Conservation (phyloP, 2,797 vertebrate species). For the Cheracebus regulus region DNA sequence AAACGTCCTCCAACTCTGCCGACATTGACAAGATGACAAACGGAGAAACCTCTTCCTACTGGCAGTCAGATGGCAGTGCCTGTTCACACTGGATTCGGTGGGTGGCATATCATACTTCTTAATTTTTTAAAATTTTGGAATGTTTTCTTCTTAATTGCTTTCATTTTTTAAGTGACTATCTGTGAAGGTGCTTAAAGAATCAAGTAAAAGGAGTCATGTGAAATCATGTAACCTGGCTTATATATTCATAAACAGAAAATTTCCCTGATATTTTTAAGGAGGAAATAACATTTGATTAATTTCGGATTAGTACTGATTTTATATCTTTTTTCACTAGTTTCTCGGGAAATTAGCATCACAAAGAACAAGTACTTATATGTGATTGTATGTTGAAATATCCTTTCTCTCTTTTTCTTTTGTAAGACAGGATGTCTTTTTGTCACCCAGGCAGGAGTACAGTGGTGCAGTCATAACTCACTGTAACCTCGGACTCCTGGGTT, state of each 20-base stretch:
- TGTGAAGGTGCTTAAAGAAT: not conserved
- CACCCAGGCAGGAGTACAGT: not conserved
- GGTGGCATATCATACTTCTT: constrained; percentile 46
- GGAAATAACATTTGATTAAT: constrained; percentile 17
- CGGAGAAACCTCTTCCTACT: constrained; percentile 95
- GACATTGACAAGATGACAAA: constrained; percentile 97
- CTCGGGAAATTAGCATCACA: constrained; percentile 15
- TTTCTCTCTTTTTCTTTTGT: not conserved
- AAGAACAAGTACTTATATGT: not conserved
- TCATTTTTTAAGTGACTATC: not conserved
- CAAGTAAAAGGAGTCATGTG: not conserved
- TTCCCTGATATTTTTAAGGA: constrained; percentile 12
- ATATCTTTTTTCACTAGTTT: constrained; percentile 38
- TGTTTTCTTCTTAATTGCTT: not conserved
- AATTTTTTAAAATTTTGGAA: not conserved
- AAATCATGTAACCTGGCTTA: not conserved
- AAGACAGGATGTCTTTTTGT: not conserved
- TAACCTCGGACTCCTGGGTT: not conserved
- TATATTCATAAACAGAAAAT: not conserved
- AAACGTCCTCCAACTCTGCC: constrained; percentile 93
- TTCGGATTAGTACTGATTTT: not conserved
- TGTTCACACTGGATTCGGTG: constrained; percentile 98
- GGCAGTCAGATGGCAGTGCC: constrained; percentile 98
- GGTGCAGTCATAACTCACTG: not conserved
- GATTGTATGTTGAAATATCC: not conserved